phyloP scores from a whole-genome alignment of 2,888 invertebrate genomes.

The Chydorus sphaericus region DNA sequence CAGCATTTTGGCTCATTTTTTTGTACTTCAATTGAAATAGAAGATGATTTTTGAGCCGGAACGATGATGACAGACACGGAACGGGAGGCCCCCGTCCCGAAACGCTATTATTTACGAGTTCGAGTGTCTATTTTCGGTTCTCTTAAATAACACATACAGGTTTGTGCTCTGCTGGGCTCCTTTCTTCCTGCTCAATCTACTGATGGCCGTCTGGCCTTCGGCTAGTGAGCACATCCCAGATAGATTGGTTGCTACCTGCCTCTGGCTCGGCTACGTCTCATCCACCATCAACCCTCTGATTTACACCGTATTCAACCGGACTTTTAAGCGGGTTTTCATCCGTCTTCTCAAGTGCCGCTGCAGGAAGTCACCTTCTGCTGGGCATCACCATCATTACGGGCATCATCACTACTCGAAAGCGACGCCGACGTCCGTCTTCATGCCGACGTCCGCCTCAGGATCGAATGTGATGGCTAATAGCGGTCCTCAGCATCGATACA shows the following conservation, averaged over 20 bases:
- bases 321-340: constrained; percentile 79
- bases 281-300: constrained; percentile 92
- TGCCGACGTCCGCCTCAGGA: background rate
- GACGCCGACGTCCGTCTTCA: too few species aligned
- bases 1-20: too few species aligned
- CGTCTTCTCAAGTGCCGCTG: constrained; percentile 64
- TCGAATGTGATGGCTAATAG: background rate
- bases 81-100: too few species aligned
- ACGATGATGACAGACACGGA: too few species aligned
- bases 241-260: constrained; percentile 67
- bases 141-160: too few species aligned
- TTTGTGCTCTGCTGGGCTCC: constrained; percentile 93
- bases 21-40: too few species aligned
- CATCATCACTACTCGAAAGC: too few species aligned
- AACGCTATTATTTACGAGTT: too few species aligned
- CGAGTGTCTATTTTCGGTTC: too few species aligned
- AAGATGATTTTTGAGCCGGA: too few species aligned
- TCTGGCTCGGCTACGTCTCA: constrained; percentile 87
- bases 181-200: constrained; percentile 76
- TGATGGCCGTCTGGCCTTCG: constrained; percentile 65
- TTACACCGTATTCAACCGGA: constrained; percentile 89
- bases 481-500: constrained; percentile 5
- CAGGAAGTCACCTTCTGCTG: background rate
- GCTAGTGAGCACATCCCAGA: constrained; percentile 52
- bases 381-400: too few species aligned